Evolutionary conservation across 2,888 invertebrate species (phyloP).

Genomic region (Monochamus alternatus): DNA sequence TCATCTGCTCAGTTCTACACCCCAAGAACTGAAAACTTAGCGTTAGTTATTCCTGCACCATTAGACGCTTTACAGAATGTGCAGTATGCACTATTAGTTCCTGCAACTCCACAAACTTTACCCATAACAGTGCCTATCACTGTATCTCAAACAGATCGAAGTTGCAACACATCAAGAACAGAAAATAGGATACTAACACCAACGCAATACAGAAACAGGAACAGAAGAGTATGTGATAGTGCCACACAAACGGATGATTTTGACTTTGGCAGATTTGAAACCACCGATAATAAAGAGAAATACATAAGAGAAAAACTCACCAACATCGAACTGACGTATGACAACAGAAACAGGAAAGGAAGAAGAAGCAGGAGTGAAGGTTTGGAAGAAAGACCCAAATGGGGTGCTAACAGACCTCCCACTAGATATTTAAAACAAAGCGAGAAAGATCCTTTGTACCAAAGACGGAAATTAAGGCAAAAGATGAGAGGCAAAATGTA

Average conservation of each 20-base stretch:
- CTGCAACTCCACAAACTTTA: slow-evolving; percentile 63
- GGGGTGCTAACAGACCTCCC: slow-evolving; percentile 85
- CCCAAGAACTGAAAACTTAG: slow-evolving; percentile 64
- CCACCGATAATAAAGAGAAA: slow-evolving; percentile 65
- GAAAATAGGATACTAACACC: slow-evolving; percentile 76
- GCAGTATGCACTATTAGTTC: slow-evolving; percentile 77
- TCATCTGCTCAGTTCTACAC: slow-evolving; percentile 43
- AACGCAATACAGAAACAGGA: slow-evolving; percentile 72
- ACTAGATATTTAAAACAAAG: slow-evolving; percentile 91
- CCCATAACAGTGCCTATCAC: slow-evolving; percentile 63
- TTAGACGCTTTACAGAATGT: slow-evolving; percentile 71
- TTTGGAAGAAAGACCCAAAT: slow-evolving; percentile 80
- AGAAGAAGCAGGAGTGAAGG: slow-evolving; percentile 74
- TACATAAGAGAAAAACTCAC: slow-evolving; percentile 65
- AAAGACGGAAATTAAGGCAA: slow-evolving; percentile 79
- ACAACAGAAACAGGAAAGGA: slow-evolving; percentile 74
- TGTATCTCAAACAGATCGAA: slow-evolving; percentile 54
- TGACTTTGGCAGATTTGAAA: slow-evolving; percentile 46
- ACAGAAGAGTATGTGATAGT: slow-evolving; percentile 74
- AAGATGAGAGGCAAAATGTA: slow-evolving; percentile 75
- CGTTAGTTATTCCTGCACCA: slow-evolving; percentile 69
- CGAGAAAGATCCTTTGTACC: slow-evolving; percentile 90
- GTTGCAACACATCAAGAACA: slow-evolving; percentile 62
- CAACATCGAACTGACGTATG: slow-evolving; percentile 73
- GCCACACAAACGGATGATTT: slow-evolving; percentile 79